Evolutionary conservation across 2,113 vertebrate genomes (phyloP).

Genomic region (Orthonyx spaldingii): DNA sequence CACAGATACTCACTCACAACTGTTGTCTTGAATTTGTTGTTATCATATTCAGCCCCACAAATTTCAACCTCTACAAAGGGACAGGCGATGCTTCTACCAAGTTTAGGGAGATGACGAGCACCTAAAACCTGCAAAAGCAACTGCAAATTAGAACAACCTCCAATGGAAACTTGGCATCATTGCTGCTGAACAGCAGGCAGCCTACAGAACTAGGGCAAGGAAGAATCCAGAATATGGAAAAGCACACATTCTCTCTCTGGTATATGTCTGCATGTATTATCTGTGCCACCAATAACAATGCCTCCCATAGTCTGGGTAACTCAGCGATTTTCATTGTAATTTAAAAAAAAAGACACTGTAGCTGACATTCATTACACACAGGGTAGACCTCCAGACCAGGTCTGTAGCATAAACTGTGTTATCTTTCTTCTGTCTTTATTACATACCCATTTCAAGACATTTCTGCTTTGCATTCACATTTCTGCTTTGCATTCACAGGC

Average conservation of each 20-base stretch:
- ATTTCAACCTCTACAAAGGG: conserved; percentile 96
- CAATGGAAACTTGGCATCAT: neutral
- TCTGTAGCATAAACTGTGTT: neutral
- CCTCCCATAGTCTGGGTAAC: neutral
- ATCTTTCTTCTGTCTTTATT: neutral
- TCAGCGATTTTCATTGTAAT: neutral
- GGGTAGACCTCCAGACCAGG: neutral
- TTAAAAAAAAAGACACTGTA: neutral
- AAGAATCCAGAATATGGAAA: neutral
- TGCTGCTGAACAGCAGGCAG: neutral
- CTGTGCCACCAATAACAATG: neutral
- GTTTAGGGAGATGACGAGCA: conserved; percentile 91
- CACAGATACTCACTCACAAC: conserved; percentile 80
- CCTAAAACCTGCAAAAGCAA: conserved; percentile 82
- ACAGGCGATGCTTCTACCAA: conserved; percentile 87
- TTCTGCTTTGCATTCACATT: neutral
- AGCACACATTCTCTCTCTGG: neutral
- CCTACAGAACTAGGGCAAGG: neutral
- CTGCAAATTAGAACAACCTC: neutral
- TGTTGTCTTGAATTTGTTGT: conserved; percentile 88
- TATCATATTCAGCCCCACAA: conserved; percentile 85
- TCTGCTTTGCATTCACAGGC: neutral
- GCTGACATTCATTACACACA: neutral
- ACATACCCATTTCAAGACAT: neutral
- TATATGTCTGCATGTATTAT: neutral